Base-by-base conservation (phyloP, 2,113 vertebrate species). In the Caretta caretta region DNA sequence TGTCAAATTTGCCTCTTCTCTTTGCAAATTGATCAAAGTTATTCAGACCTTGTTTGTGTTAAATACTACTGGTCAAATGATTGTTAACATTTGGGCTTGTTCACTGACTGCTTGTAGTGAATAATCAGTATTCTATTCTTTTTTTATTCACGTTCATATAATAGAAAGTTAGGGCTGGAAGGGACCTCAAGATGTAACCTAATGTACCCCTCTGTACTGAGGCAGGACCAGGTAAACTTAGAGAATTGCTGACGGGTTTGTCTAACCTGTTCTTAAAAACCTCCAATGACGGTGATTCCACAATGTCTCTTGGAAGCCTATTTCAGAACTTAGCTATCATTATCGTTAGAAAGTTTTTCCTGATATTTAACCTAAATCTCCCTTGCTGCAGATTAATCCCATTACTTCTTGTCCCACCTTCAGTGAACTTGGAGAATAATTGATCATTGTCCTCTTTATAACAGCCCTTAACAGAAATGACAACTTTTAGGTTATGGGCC, bases 21-120 rank as follows among this genome's bases (percentile, higher is more conserved):
- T 78, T 48, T 94, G 80, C 76, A 90, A 96, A 81, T 29, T 78
- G 31, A 72, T 93, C 46, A 62, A 53, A 75, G 72, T 88, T 86
- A 80, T 56, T 94, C 38, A 76, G 51, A 59, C 56, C 25, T 8
- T 46, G 25, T 57, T 48, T 46, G 38, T 48, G 38, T 76, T 76
- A 76, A 48, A 25, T 46, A 48, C 12, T 48, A 76, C 42, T 27
- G 9, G 22, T 46, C 75, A 42, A 76, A 76, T 46, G 42, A 48
- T 27, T 46, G 6, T 48, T 11, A 76, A 35, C 4, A 3, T 0
- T 48, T 76, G 75, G 42, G 5, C 24, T 76, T 76, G 25, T 76
- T n/a, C 65, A n/a, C 4, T n/a, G 65, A n/a, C n/a, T 19, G 65
- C 42, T 76, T 76, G 75, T 27, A 48, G 75, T 46, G 75, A 76